These are phyloP conservation scores for Holocentrus rufus DNA, from an alignment of 2,797 vertebrate genomes.

Conservation along the genomic window DNA sequence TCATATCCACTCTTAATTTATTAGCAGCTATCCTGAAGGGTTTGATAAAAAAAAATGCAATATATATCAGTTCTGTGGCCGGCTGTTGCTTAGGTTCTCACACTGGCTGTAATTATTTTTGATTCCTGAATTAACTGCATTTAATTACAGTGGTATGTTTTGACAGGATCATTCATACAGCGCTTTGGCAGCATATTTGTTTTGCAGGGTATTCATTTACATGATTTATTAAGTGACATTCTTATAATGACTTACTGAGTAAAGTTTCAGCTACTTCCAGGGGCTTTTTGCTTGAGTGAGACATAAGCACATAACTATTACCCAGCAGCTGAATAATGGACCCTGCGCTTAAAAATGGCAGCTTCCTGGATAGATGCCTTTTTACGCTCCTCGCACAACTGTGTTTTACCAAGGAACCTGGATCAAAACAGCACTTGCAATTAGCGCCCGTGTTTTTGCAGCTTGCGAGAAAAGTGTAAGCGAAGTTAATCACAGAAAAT, in stretches of 20 bases:
- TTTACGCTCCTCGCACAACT: neutral
- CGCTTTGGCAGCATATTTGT: too few relatives aligned
- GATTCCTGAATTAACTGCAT: too few relatives aligned
- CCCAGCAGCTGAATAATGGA: neutral
- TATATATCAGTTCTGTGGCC: neutral
- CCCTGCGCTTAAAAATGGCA: neutral
- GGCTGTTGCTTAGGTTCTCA: neutral
- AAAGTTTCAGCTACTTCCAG: too few relatives aligned
- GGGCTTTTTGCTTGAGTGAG: too few relatives aligned
- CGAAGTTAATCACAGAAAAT: neutral
- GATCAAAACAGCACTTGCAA: neutral
- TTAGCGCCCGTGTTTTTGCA: too few relatives aligned
- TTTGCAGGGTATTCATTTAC: neutral
- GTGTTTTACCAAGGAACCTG: neutral
- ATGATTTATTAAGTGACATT: neutral
- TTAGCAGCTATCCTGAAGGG: slow-evolving; percentile 20
- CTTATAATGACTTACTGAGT: neutral
- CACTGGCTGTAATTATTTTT: too few relatives aligned
- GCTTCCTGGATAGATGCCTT: neutral
- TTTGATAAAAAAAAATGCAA: slow-evolving; percentile 17
- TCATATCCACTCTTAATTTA: slow-evolving; percentile 47
- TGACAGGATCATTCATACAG: too few relatives aligned
- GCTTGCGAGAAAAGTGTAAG: too few relatives aligned
- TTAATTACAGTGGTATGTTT: too few relatives aligned
- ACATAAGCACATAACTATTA: neutral